Evolutionary conservation across 1,140 invertebrate genomes (phyloP), one percentile per base, ranked within the genome.

Genomic region (Aphidius ervi): DNA sequence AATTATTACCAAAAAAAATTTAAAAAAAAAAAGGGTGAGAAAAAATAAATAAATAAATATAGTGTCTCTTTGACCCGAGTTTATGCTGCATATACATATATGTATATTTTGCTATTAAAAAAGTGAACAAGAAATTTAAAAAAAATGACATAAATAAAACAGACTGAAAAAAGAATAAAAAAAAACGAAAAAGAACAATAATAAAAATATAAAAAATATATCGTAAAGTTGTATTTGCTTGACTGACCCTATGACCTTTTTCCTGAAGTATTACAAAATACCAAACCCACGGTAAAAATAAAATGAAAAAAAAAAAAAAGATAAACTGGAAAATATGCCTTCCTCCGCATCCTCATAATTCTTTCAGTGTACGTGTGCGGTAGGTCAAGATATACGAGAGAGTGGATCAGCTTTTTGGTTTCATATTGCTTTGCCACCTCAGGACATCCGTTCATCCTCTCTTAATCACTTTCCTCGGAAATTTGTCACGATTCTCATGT

Each of bases 311-410:
- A 16, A 16, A 16, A 16, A 40, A 54, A 41, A 9, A 4, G 39
- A 40, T 10, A 41, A 42, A 40, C 9, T 54, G 42, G 43, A 46
- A 54, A 59, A 53, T 40, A 59, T 16, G 23, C 71, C 60, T 67
- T 64, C 46, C 54, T 63, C 58, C 67, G 55, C 64, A 60, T 70
- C 65, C 68, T 68, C 16, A 75, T 71, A 74, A 77, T 71, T 76
- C 73, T 74, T 68, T 71, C 62, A 1, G 4, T 4, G 23, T 31
- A 55, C 37, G 59, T 47, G 61, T 63, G 49, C 48, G 57, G 52
- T 59, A 46, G 64, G 63, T 60, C 67, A 65, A 65, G 45, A 53
- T 6, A n/a, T 9, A 43, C 62, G 50, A 40, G 47, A 40, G 47
- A 50, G 48, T 61, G 23, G 46, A 40, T 49, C 55, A 58, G 59